These are phyloP conservation scores for Chloroclysta siterata DNA, from an alignment of 2,888 invertebrate genomes.

Conservation along the genomic window DNA sequence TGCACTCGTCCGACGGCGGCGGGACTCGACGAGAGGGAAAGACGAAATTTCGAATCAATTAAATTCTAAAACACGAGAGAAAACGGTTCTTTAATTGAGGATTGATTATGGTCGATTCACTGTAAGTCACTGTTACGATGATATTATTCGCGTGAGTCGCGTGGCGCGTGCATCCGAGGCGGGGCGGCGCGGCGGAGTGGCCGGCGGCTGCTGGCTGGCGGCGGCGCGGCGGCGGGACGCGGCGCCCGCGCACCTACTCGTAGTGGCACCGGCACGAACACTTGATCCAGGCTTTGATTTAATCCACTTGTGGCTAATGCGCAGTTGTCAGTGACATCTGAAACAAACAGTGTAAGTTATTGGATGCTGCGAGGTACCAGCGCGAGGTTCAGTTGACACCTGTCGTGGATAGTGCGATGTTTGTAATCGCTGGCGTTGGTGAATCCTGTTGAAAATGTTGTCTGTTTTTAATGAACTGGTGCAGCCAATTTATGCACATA, in stretches of 20 bases:
- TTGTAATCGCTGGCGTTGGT: too few species aligned
- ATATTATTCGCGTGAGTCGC: conserved; percentile 36
- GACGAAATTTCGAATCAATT: conserved; percentile 51
- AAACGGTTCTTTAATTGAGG: conserved; percentile 46
- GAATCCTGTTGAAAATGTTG: too few species aligned
- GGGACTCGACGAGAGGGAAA: conserved; percentile 50
- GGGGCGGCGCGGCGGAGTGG: conserved; percentile 68
- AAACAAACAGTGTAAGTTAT: conserved; percentile 41
- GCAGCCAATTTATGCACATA: too few species aligned
- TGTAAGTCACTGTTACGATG: conserved; percentile 49
- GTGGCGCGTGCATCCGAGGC: conserved; percentile 56
- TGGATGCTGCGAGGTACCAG: conserved; percentile 11
- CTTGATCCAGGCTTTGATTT: conserved; percentile 67
- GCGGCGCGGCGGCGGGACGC: conserved; percentile 45
- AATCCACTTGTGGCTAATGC: conserved; percentile 55
- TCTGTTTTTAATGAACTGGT: too few species aligned
- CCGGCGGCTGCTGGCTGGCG: conserved; percentile 39
- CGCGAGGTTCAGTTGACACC: neutral
- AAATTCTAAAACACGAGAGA: conserved; percentile 53
- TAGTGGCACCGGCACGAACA: conserved; percentile 42
- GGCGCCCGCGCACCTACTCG: too few species aligned
- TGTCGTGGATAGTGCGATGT: neutral
- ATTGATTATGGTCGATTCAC: conserved; percentile 54
- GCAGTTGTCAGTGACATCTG: conserved; percentile 49
- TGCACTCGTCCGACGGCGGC: conserved; percentile 63